These are phyloP conservation scores for Drosophila takahashii DNA, from an alignment of 1,140 invertebrate genomes.

Conservation along the genomic window DNA sequence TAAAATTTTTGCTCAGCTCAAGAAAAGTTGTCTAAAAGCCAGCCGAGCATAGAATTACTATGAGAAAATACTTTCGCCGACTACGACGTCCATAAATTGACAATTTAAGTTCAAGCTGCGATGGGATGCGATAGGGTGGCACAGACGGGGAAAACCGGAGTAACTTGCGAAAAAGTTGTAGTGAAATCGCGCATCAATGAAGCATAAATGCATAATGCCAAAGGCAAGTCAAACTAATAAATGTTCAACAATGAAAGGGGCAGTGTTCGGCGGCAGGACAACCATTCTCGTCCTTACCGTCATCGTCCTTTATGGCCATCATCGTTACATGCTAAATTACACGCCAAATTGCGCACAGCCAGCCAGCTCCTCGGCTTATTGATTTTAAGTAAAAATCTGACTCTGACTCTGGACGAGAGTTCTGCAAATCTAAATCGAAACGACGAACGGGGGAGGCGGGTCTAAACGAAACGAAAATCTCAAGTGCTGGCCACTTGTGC, in stretches of 20 bases:
- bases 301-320: conserved; percentile 60
- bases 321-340: conserved; percentile 81
- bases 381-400: conserved; percentile 60
- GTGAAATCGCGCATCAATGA: conserved; percentile 74
- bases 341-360: conserved; percentile 75
- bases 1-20: conserved; percentile 75
- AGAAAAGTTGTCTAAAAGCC: conserved; percentile 76
- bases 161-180: conserved; percentile 49
- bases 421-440: conserved; percentile 49
- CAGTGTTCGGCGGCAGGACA: conserved; percentile 18
- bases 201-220: conserved; percentile 75
- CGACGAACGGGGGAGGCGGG: neutral
- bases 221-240: conserved; percentile 78
- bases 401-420: conserved; percentile 16
- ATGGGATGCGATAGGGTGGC: conserved; percentile 3
- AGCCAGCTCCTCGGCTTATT: conserved; percentile 62
- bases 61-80: conserved; percentile 77
- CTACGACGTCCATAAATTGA: conserved; percentile 74
- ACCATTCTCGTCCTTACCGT: neutral
- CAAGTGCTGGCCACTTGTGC: conserved; percentile 58
- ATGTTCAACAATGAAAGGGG: conserved; percentile 63
- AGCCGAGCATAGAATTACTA: conserved; percentile 82
- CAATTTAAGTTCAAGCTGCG: conserved; percentile 72
- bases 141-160: conserved; percentile 15
- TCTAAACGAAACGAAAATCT: conserved; percentile 25